Evolutionary conservation across 2,888 invertebrate species (phyloP), one percentile per base, ranked within the genome.

Genomic region (Aleiodes leptofemur): DNA sequence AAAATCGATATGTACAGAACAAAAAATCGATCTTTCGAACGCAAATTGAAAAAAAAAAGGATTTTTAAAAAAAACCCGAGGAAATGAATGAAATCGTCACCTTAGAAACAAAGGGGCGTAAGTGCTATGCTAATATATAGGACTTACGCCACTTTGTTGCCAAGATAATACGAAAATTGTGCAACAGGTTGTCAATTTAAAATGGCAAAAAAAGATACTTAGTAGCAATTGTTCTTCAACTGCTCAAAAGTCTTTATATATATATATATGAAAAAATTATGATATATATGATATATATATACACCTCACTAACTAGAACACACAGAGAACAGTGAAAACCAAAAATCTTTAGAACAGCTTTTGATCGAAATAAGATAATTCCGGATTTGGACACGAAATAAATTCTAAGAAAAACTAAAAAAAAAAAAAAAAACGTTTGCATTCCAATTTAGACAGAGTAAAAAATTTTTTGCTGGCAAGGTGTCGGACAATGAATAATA

Each of bases 221-320:
- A 76, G 74, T 68, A 68, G 79, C 78, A 71, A 77, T 77, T 78
- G 76, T 77, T 75, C 73, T 78, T 66, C 69, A 77, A 77, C 75
- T 79, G 79, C 78, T 80, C 77, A 76, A 76, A 74, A 74, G 59
- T 78, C 76, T 80, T 77, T 77, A 77, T 78, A 75, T 76, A 75
- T 70, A 11, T 11, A 8, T 23, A 23, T 23, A 23, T 23, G 7
- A 43, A 55, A 73, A 73, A 50, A 34, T 29, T 64, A 14, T 23
- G 34, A 73, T 73, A 76, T 43, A 64, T 64, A 14, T 23, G 23
- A 70, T 73, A 76, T 43, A 64, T 64, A n/a, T 29, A 72, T 68
- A 77, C 59, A 70, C 29, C 11, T 64, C 69, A 70, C 70, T 55
- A 61, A 51, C 51, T 61, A 66, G 31, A 71, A 68, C 34, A 34